Base-by-base conservation (phyloP, 1,140 invertebrate genomes). In the Bombus picipes region DNA sequence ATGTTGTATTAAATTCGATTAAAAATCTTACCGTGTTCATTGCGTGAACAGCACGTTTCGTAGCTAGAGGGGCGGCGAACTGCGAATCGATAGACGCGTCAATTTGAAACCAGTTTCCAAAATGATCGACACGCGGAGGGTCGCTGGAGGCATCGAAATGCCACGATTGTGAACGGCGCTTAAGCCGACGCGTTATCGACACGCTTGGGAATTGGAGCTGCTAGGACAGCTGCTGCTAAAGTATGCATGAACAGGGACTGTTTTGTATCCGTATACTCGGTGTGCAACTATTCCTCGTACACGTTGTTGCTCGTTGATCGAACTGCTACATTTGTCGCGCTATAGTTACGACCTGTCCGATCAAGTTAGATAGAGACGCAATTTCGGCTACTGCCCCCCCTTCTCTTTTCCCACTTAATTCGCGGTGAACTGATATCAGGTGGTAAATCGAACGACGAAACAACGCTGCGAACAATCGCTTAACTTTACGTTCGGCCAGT, bases 201-300 rank as follows among this genome's bases (percentile, higher is more conserved):
- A 92, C 91, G 93, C 94, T 93, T 94, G 93, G 92, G 93, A 94
- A 94, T 94, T 93, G 92, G 93, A 92, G 88, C 92, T 92, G 88
- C 81, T 90, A 88, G 90, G 89, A 86, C 93, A 93, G 92, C 94
- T 93, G 93, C 87, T 90, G 86, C 91, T 94, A 94, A 94, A 94
- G 91, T 94, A 94, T 94, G 93, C 93, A 94, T 93, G 92, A 93
- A 92, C 89, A 87, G 90, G 90, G 90, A 93, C 91, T 92, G 91
- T 93, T 94, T 93, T 93, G 90, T 93, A 93, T 90, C 91, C 74
- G 79, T 89, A 91, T 81, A 90, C 88, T 91, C 81, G 90, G 83
- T 80, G 83, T 77, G 81, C 89, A 81, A 75, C 71, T 79, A 88
- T 79, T 88, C 82, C 82, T 90, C 74, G 66, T 83, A 89, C 85